These are phyloP conservation scores for Vultur gryphus DNA, from an alignment of 2,797 vertebrate species.

Conservation along the genomic window DNA sequence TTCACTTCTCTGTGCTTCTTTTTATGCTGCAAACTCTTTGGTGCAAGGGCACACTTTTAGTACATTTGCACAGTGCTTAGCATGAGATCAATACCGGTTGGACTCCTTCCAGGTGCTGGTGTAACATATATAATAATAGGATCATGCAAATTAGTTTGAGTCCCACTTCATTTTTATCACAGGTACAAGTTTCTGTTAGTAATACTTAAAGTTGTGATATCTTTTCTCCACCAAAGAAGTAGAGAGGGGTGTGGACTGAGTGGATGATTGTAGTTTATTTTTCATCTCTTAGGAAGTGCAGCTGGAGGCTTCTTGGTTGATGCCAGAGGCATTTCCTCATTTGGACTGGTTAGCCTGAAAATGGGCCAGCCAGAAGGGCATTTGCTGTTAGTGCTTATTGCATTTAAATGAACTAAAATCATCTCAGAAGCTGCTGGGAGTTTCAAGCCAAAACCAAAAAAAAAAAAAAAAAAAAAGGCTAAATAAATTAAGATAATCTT, in stretches of 20 bases:
- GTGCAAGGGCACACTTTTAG: conserved; percentile 2
- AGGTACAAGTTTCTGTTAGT: neutral
- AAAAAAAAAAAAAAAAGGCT: neutral
- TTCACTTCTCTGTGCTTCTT: conserved; percentile 18
- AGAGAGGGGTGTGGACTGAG: neutral
- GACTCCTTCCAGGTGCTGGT: neutral
- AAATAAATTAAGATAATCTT: conserved; percentile 59
- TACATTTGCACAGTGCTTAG: neutral
- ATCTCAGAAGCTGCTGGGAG: conserved; percentile 62
- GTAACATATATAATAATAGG: neutral
- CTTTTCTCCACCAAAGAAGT: neutral
- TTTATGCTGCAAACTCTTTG: conserved; percentile 58
- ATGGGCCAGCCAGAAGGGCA: conserved; percentile 60
- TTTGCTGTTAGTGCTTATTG: conserved; percentile 62
- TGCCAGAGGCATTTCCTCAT: conserved; percentile 64
- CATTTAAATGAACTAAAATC: conserved; percentile 66
- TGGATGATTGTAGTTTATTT: conserved; percentile 14
- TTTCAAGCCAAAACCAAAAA: conserved; percentile 37
- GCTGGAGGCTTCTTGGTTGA: conserved; percentile 49
- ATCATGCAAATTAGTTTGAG: neutral
- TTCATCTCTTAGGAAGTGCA: conserved; percentile 58
- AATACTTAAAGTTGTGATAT: neutral
- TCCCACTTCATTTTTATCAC: neutral
- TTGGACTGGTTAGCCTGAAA: conserved; percentile 57
- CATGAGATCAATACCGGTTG: neutral